phyloP scores from a whole-genome alignment of 2,888 invertebrate genomes.

The Mimumesa dahlbomi region DNA sequence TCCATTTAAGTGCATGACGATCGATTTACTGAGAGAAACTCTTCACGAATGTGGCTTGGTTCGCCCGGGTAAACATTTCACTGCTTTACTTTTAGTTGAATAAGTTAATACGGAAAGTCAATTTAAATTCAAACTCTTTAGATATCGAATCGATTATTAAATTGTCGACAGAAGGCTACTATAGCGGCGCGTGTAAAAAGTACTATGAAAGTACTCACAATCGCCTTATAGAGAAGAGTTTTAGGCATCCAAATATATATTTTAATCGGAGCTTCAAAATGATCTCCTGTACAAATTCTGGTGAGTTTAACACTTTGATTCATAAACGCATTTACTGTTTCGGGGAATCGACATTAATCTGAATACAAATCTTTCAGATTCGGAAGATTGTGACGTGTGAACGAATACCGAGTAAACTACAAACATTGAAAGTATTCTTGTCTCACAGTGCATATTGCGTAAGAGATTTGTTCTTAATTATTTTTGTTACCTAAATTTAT shows the following conservation, averaged over 20 bases:
- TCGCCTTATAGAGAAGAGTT: constrained; percentile 84
- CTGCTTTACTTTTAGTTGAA: constrained; percentile 8
- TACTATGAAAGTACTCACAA: constrained; percentile 90
- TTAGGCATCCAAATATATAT: constrained; percentile 96
- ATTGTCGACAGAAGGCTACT: constrained; percentile 88
- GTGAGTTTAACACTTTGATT: no score
- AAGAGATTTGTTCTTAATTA: no score
- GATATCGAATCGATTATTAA: constrained; percentile 87
- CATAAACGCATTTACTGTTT: no score
- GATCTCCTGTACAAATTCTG: no score
- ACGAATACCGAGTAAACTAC: no score
- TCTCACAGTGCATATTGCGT: no score
- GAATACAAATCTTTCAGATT: no score
- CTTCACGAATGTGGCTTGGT: constrained; percentile 86
- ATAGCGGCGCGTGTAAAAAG: constrained; percentile 93
- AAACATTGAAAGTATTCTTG: no score
- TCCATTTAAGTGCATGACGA: constrained; percentile 92
- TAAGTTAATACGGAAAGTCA: background rate
- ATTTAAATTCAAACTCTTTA: constrained; percentile 75
- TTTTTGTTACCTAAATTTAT: no score
- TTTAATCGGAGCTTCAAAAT: constrained; percentile 83
- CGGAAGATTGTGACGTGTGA: no score
- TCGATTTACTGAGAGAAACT: constrained; percentile 85
- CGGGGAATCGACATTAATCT: no score
- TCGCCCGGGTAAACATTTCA: constrained; percentile 85